Base-by-base conservation (phyloP, 2,888 invertebrate genomes). In the Saturnia pavonia region DNA sequence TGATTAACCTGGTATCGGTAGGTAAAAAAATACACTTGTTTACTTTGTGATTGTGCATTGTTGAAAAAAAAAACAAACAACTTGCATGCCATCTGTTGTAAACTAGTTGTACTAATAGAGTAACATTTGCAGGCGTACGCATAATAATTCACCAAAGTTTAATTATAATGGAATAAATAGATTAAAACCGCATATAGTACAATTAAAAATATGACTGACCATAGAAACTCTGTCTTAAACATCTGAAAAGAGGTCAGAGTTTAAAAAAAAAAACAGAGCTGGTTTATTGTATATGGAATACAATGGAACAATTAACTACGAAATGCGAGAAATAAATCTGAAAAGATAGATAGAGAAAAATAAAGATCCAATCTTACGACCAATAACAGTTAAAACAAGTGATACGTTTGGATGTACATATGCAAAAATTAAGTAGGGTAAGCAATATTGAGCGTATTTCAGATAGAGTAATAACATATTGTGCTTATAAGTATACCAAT, bases 401-500 rank as follows among this genome's bases (percentile, higher is more conserved):
- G 22, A 22, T 9, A 57, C 14, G 11, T 57, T 57, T 57, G 1
- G 1, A 4, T 57, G 25, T 57, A n/a, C n/a, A n/a, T n/a, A 25
- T 12, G 57, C n/a, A 54, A 57, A 57, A 3, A 25, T n/a, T 27
- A 68, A 1, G 45, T 45, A 45, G n/a, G 22, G 34, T 65, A 43
- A 51, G 40, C 43, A 4, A n/a, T 22, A 40, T 22, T 40, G 16
- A n/a, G 3, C 34, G 22, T 66, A 51, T 57, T 68, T 68, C 16
- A 68, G 14, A 42, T 25, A 19, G 60, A 54, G 48, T 70, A 54
- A 51, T 16, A 40, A 54, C 40, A 70, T 34, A 66, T 51, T 66
- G 14, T 69, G 45, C 25, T 16, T 14, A n/a, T 42, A 42, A 68
- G 63, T 72, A 54, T 54, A 25, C 19, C 43, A 43, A 67, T 70